These are phyloP conservation scores for Brachionus rubens DNA, from an alignment of 1,140 invertebrate genomes.

Conservation along the genomic window DNA sequence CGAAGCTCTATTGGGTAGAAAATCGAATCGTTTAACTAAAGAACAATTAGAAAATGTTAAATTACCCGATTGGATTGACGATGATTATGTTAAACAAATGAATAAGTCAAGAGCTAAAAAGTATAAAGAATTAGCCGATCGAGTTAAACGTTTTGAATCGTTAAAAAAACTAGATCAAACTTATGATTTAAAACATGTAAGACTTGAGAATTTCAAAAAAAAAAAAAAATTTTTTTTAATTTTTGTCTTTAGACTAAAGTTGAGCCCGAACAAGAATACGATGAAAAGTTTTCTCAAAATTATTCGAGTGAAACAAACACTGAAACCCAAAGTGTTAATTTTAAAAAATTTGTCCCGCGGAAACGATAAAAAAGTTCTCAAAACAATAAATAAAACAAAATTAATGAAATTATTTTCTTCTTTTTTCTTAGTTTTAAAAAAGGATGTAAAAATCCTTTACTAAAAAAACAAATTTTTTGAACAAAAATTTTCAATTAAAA, in stretches of 20 bases:
- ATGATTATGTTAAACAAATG: conserved; percentile 47
- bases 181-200: conserved; percentile 42
- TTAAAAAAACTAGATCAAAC: conserved; percentile 31
- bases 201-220: background rate
- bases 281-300: conserved; percentile 39
- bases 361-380: conserved; percentile 13
- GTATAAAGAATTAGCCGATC: conserved; percentile 40
- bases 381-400: background rate
- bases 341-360: conserved; percentile 4
- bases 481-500: too few relatives aligned
- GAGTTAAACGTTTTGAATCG: conserved; percentile 34
- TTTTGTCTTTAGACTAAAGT: background rate
- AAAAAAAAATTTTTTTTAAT: background rate
- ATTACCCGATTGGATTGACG: conserved; percentile 45
- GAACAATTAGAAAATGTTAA: conserved; percentile 63
- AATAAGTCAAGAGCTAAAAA: conserved; percentile 38
- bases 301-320: background rate
- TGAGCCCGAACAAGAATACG: conserved; percentile 40
- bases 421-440: background rate
- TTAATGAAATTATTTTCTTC: background rate
- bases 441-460: conserved; percentile 25
- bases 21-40: conserved; percentile 69
- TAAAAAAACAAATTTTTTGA: too few relatives aligned
- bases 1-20: conserved; percentile 67
- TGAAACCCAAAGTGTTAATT: background rate